Evolutionary conservation across 2,888 invertebrate species (phyloP), one percentile per base, ranked within the genome.

Genomic region (Aphidius colemani): DNA sequence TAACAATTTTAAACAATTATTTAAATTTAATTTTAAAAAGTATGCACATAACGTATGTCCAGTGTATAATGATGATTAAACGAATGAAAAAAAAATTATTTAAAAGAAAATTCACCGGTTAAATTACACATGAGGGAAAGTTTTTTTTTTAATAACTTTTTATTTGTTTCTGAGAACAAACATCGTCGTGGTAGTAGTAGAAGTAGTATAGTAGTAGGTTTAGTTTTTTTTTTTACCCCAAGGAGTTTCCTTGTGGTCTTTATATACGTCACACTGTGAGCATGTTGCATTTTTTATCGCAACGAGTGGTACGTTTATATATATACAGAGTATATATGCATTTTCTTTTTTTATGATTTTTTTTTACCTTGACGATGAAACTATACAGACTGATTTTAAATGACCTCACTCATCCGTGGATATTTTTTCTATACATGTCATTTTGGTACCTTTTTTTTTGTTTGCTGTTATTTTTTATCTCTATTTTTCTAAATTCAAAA

Each of bases 231-330:
- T 64, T 64, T 60, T 43, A 56, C 59, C 55, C 55, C 59, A 13
- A 55, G 64, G 53, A 43, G 55, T 64, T 55, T 48, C 11, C 53
- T 45, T 48, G 49, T 49, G 59, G 60, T 64, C 60, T 60, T 64
- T 64, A 59, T 56, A 60, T 55, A 44, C 60, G 64, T 64, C 56
- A 64, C 64, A 64, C 53, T 39, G 46, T 48, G 39, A 59, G 55
- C 46, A 48, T 51, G 44, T 63, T 40, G 50, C 51, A 51, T 51
- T 63, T 63, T 63, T 51, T 63, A 57, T 63, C 51, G 51, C 8
- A 49, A 18, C 30, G 30, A 30, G 30, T 30, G 30, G 30, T 30
- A 30, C 30, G 30, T 30, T 30, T 30, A 30, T 30, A 30, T 5
- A 30, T 59, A 30, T 5, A 30, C 49, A 44, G 40, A 11, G 30